Base-by-base conservation (phyloP, 2,797 vertebrate genomes). In the Coendou prehensilis region DNA sequence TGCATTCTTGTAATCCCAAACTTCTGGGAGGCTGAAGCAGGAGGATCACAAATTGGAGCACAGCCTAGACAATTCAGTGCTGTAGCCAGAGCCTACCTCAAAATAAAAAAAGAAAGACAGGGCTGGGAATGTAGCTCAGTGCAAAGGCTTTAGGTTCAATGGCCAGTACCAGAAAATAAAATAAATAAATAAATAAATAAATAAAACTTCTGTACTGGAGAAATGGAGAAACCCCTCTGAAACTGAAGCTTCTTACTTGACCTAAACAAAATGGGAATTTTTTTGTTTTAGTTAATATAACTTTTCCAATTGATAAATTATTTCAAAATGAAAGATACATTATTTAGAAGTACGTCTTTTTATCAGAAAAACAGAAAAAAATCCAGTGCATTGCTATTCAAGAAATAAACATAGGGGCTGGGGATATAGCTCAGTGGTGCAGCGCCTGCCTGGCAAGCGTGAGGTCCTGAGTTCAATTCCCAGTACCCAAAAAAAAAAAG, bases 261-360 rank as follows among this genome's bases (percentile, higher is more conserved):
- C 69, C 56, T 67, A 57, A 23, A 52, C 15, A 84, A 87, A 94
- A 87, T 63, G 37, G 15, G 52, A 78, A 37, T 45, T 15, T 4
- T 14, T 1, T 47, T 89, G 83, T 33, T 64, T 83, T 91, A 63
- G 56, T n/a, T 76, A 80, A 59, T 90, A 79, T 23, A 45, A 61
- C 14, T 91, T 52, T 69, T 50, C 37, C 69, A 84, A 28, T 9
- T 90, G 26, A 45, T 54, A 67, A 92, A 84, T 26, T 13, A 81
- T 90, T 87, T 87, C 64, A 63, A 87, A 90, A 75, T 69, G 63
- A 73, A 95, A 91, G 33, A 37, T 59, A 37, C 14, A 73, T 14
- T 93, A 67, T 41, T 91, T 87, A 75, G 33, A 90, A 90, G 52
- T 26, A 71, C 15, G 20, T 28, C n/a, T 87, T 81, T 30, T 17